Conservation (phyloP, 1,140 invertebrate genomes). For the Plectrocnemia conspersa region DNA sequence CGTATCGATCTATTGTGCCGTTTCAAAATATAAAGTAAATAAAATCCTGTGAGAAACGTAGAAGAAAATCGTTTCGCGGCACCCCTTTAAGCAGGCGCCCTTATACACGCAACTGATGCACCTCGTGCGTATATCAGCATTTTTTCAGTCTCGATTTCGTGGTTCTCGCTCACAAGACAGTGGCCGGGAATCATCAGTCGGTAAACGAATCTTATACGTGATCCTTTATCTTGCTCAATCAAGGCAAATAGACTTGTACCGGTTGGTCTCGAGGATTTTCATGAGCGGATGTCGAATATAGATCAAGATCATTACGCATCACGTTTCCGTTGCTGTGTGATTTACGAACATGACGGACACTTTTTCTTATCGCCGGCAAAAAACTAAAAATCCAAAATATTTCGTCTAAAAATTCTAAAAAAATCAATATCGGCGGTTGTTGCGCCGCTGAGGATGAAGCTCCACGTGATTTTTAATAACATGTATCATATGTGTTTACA, state of each 20-base stretch:
- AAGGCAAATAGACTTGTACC: slow-evolving; percentile 32
- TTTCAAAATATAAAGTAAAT: no score
- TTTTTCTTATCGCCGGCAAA: not conserved
- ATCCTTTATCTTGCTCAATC: slow-evolving; percentile 33
- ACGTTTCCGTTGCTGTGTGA: slow-evolving; percentile 29
- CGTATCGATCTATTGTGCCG: no score
- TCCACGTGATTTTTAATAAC: not conserved
- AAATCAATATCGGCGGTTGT: no score
- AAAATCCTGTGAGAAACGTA: no score
- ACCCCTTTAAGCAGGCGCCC: no score
- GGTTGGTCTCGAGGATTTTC: slow-evolving; percentile 29
- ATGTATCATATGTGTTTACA: not conserved
- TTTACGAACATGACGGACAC: slow-evolving; percentile 15
- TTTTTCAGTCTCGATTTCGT: not conserved
- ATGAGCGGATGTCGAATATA: slow-evolving; percentile 31
- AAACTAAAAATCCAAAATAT: no score
- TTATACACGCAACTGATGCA: not conserved
- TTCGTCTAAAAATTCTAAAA: no score
- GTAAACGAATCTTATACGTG: slow-evolving; percentile 30
- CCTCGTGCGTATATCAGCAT: not conserved
- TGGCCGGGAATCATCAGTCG: slow-evolving; percentile 2
- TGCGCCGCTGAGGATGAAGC: not conserved
- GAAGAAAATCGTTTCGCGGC: no score
- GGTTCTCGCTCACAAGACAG: not conserved
- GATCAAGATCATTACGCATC: slow-evolving; percentile 32